These are phyloP conservation scores for Aldabrachelys gigantea DNA, from an alignment of 2,113 vertebrate species.

Conservation along the genomic window DNA sequence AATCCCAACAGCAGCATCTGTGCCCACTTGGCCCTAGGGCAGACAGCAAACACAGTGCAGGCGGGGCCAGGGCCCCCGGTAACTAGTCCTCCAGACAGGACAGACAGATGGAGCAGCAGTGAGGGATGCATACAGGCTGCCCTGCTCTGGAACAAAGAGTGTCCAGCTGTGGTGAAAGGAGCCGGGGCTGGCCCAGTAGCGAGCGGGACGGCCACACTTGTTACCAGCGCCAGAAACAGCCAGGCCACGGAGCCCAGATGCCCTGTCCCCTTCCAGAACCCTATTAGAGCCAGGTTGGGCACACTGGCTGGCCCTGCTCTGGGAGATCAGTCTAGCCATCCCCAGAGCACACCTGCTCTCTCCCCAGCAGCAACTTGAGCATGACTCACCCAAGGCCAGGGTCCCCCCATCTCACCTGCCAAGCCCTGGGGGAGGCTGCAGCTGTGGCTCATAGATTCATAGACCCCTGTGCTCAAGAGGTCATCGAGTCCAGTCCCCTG, in stretches of 20 bases:
- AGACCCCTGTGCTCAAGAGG: too few species aligned
- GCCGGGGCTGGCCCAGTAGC: neutral
- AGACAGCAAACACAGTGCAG: neutral
- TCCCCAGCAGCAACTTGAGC: too few species aligned
- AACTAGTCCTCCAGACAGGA: neutral
- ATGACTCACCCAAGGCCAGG: neutral
- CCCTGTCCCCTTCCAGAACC: neutral
- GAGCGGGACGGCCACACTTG: neutral
- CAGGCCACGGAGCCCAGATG: neutral
- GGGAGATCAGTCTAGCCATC: neutral
- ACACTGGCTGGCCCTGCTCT: too few species aligned
- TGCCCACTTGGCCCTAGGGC: too few species aligned
- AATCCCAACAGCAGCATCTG: too few species aligned
- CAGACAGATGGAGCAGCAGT: too few species aligned
- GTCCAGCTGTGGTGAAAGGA: neutral
- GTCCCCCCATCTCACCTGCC: neutral
- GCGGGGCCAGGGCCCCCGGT: too few species aligned
- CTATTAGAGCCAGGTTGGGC: neutral
- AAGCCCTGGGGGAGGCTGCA: too few species aligned
- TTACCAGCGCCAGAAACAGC: neutral
- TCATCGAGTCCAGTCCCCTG: too few species aligned
- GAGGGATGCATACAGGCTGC: neutral
- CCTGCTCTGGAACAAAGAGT: neutral
- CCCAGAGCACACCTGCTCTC: neutral
- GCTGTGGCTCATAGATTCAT: too few species aligned